phyloP scores from a whole-genome alignment of 2,113 vertebrate species.

The Hiodon tergisus region DNA sequence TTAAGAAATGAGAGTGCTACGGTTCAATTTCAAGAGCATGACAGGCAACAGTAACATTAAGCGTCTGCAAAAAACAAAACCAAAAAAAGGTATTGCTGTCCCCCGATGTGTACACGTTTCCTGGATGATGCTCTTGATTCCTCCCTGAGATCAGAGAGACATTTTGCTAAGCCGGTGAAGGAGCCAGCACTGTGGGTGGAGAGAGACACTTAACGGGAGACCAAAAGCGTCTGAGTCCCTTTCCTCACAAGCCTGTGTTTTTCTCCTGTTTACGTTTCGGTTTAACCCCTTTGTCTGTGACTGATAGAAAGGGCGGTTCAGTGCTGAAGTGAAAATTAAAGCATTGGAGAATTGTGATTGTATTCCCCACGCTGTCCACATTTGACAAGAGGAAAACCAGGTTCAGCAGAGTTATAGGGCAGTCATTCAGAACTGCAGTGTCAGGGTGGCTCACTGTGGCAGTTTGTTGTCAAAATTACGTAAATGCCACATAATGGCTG shows the following conservation, averaged over 20 bases:
- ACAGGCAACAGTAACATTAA: too few relatives aligned
- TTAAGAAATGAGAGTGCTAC: too few relatives aligned
- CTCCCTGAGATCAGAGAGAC: constrained; percentile 1
- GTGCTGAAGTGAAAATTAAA: neutral
- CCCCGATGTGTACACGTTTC: neutral
- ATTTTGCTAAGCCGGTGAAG: constrained; percentile 11
- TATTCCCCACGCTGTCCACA: neutral
- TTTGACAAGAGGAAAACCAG: too few relatives aligned
- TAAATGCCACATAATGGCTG: too few relatives aligned
- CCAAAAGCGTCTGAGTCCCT: neutral
- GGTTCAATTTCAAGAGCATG: too few relatives aligned
- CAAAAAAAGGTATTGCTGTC: too few relatives aligned
- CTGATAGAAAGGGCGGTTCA: neutral
- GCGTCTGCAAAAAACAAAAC: too few relatives aligned
- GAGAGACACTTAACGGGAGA: neutral
- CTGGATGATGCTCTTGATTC: neutral
- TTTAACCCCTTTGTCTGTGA: neutral
- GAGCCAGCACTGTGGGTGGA: neutral
- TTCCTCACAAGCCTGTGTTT: neutral
- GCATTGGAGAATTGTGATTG: neutral
- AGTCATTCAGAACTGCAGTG: too few relatives aligned
- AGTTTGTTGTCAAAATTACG: too few relatives aligned
- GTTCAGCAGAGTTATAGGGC: too few relatives aligned
- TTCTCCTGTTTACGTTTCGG: neutral
- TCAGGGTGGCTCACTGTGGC: too few relatives aligned